Percentiles rank a stretch among this genome's conserved stretches.
phyloP scores from a whole-genome alignment of 2,888 invertebrate species.

The Macaria liturata region DNA sequence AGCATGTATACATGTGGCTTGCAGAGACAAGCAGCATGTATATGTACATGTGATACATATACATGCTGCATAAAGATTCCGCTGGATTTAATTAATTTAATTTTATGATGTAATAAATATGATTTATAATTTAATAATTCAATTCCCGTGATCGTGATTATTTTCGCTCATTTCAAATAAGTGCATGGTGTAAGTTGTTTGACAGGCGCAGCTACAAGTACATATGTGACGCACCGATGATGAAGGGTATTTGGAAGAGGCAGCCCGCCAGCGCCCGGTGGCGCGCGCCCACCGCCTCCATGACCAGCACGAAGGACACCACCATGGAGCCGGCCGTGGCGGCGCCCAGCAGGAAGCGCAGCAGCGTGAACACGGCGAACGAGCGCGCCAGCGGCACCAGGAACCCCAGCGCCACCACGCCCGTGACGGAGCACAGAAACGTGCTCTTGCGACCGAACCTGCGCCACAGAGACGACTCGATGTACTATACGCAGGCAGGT shows the following conservation, averaged over 20 bases:
- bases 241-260: conserved; percentile 87
- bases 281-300: conserved; percentile 85
- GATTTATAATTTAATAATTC: no score
- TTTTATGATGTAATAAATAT: no score
- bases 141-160: no score
- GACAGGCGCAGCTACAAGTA: no score
- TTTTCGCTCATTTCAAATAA: no score
- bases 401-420: conserved; percentile 87
- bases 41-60: no score
- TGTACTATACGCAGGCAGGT: no score
- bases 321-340: conserved; percentile 93
- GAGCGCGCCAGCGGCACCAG: conserved; percentile 87
- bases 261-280: conserved; percentile 83
- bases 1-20: no score
- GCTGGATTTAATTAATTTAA: no score
- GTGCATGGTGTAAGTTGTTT: no score
- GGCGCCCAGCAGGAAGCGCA: conserved; percentile 87
- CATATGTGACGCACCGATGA: conserved; percentile 63
- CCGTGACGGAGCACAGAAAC: conserved; percentile 85
- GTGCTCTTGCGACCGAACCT: conserved; percentile 90
- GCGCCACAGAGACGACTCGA: conserved; percentile 30
- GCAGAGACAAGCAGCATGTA: no score
- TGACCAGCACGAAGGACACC: conserved; percentile 87
- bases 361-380: conserved; percentile 81
- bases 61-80: no score